Conservation (phyloP, 2,797 vertebrate genomes). For the Pseudopleuronectes americanus region DNA sequence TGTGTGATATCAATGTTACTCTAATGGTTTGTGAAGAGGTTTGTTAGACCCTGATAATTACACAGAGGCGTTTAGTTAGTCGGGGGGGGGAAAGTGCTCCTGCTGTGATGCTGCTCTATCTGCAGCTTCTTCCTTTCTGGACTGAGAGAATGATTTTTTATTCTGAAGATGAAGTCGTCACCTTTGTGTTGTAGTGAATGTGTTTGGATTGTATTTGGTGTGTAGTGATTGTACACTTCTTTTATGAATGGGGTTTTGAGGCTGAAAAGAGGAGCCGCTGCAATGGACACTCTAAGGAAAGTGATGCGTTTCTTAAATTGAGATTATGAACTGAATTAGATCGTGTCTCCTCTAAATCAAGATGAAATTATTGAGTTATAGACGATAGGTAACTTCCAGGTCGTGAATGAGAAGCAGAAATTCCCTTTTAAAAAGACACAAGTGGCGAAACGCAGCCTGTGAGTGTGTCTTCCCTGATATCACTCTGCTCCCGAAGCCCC, state of each 20-base stretch:
- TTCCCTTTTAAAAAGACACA: too few relatives aligned
- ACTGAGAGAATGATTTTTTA: conserved; percentile 14
- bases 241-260: too few relatives aligned
- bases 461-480: conserved; percentile 68
- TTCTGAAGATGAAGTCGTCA: conserved; percentile 6
- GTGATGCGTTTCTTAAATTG: too few relatives aligned
- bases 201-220: conserved; percentile 19
- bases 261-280: too few relatives aligned
- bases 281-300: too few relatives aligned
- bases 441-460: conserved; percentile 28
- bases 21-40: conserved; percentile 60
- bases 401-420: conserved; percentile 17
- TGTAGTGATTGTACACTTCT: conserved; percentile 5
- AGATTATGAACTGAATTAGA: too few relatives aligned
- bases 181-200: conserved; percentile 14
- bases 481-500: conserved; percentile 56
- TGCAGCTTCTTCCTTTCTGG: conserved; percentile 18
- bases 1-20: conserved; percentile 41
- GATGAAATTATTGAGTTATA: neutral
- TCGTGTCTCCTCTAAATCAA: too few relatives aligned
- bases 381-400: conserved; percentile 64
- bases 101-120: conserved; percentile 26
- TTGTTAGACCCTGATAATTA: conserved; percentile 46
- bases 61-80: conserved; percentile 8
- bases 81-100: neutral